Conservation (phyloP, 2,113 vertebrate species). For the Myotis brandtii region DNA sequence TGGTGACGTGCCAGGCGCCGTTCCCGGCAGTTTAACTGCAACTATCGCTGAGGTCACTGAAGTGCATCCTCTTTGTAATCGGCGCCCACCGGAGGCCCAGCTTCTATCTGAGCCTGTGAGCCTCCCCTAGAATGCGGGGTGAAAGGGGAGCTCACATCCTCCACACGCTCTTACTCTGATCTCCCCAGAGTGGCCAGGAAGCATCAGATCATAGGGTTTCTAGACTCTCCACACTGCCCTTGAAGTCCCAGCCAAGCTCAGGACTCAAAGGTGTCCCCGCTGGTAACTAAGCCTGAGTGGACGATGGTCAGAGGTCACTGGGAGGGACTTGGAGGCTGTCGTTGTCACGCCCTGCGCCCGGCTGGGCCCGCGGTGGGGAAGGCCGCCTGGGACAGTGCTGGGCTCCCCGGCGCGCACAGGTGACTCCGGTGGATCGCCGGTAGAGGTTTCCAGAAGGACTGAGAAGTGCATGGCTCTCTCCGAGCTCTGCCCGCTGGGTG, state of each 20-base stretch:
- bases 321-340: background rate
- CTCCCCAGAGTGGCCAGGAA: background rate
- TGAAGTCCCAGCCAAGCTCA: background rate
- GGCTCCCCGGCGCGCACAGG: too few relatives aligned
- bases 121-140: too few relatives aligned
- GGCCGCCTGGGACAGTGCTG: background rate
- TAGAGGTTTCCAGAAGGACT: too few relatives aligned
- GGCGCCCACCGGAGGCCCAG: too few relatives aligned
- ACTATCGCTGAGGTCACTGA: background rate
- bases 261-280: background rate
- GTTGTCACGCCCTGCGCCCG: accelerated
- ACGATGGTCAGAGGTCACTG: background rate
- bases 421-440: too few relatives aligned
- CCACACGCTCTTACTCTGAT: too few relatives aligned
- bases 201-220: too few relatives aligned
- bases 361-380: background rate
- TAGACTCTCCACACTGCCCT: background rate
- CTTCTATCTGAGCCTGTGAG: background rate
- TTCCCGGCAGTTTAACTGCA: background rate
- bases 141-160: too few relatives aligned
- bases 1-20: too few relatives aligned
- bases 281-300: background rate
- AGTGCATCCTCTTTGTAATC: accelerated
- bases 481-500: too few relatives aligned
- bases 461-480: too few relatives aligned